phyloP scores from a whole-genome alignment of 2,888 invertebrate genomes.

The Lepas anatifera region DNA sequence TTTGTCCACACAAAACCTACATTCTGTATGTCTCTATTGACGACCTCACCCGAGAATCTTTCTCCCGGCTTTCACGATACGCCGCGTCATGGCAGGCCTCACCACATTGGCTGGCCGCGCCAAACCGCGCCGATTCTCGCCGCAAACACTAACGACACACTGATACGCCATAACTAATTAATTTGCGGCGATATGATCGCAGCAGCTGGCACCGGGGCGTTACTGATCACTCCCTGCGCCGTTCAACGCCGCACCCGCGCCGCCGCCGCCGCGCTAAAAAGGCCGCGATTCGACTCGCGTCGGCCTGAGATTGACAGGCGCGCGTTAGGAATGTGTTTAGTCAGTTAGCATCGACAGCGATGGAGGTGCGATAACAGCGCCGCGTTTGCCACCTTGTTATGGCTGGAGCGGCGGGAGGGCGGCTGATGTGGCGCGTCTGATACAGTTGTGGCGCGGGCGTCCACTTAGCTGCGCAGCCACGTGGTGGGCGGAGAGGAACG shows the following conservation, averaged over 20 bases:
- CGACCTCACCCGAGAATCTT: too few relatives aligned
- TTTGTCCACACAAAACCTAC: too few relatives aligned
- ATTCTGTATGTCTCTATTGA: too few relatives aligned
- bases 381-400: constrained; percentile 5
- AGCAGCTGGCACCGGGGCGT: not conserved
- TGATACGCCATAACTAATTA: constrained; percentile 4
- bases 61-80: too few relatives aligned
- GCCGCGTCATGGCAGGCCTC: too few relatives aligned
- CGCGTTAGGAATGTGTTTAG: not conserved
- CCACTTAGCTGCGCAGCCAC: too few relatives aligned
- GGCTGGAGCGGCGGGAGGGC: not conserved
- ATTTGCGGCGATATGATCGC: constrained; percentile 4
- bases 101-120: too few relatives aligned
- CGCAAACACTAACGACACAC: constrained; percentile 4
- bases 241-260: too few relatives aligned
- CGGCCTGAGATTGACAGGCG: not conserved
- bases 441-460: not conserved
- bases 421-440: not conserved
- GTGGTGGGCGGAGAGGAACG: too few relatives aligned
- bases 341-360: not conserved
- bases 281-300: constrained; percentile 3
- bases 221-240: too few relatives aligned
- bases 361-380: too few relatives aligned
- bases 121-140: not conserved
- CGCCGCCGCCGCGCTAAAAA: not conserved